Evolutionary conservation across 1,140 invertebrate genomes (phyloP).

Genomic region (Nymphalis io): DNA sequence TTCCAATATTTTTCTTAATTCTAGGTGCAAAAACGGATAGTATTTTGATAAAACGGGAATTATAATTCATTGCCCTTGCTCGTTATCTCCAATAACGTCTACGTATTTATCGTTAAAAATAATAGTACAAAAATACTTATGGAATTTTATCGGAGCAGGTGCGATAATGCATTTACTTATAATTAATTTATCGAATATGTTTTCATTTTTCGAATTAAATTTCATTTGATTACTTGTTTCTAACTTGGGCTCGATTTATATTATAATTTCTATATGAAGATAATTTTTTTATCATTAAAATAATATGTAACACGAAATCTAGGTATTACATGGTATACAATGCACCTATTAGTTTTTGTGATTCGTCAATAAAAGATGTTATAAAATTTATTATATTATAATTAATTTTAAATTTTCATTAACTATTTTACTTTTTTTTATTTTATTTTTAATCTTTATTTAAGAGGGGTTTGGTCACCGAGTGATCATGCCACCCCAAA

Average conservation of each 20-base stretch:
- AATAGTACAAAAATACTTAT: constrained; percentile 28
- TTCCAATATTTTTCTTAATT: constrained; percentile 15
- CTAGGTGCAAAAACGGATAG: constrained; percentile 19
- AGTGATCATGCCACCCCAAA: no score
- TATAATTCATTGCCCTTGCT: constrained; percentile 74
- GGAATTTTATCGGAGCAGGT: constrained; percentile 13
- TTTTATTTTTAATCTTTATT: no score
- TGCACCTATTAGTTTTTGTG: neutral
- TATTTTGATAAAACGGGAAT: constrained; percentile 65
- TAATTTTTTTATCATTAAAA: no score
- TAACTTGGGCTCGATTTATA: no score
- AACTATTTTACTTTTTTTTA: no score
- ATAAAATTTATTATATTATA: no score
- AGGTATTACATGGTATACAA: no score
- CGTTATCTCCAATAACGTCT: constrained; percentile 55
- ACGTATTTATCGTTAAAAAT: constrained; percentile 31
- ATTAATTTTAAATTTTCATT: no score
- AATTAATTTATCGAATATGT: neutral
- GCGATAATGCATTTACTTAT: constrained; percentile 13
- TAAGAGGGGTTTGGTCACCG: no score
- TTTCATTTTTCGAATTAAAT: neutral
- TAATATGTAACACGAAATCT: no score
- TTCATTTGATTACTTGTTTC: neutral
- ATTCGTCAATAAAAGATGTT: neutral
- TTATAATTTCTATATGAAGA: no score